These are phyloP conservation scores for Danio aesculapii DNA, from an alignment of 2,797 vertebrate genomes.

Conservation along the genomic window DNA sequence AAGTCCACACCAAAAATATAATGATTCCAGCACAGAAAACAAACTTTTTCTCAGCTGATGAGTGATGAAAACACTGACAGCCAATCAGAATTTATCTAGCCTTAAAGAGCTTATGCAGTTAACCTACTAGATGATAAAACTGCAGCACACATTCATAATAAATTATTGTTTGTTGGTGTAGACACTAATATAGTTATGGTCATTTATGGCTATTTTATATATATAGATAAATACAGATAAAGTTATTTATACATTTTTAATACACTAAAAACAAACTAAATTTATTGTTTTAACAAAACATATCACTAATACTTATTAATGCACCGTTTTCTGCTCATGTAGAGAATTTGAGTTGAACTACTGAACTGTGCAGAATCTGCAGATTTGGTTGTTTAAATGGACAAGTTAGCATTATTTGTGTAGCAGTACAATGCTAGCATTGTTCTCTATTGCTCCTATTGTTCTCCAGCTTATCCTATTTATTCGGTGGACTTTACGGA, in stretches of 20 bases:
- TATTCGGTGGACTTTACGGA: background rate
- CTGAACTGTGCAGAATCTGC: background rate
- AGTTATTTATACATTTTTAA: background rate
- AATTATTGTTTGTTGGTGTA: too few relatives aligned
- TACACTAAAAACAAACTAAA: background rate
- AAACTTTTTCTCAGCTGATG: too few relatives aligned
- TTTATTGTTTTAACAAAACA: background rate
- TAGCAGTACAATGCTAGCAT: background rate
- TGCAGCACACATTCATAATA: too few relatives aligned
- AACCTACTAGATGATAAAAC: too few relatives aligned
- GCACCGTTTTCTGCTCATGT: background rate
- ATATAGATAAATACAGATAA: too few relatives aligned
- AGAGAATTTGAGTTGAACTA: constrained; percentile 11
- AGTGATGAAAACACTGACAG: too few relatives aligned
- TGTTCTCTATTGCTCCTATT: constrained; percentile 1
- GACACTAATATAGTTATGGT: too few relatives aligned
- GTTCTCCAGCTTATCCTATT: constrained; percentile 14
- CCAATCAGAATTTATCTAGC: too few relatives aligned
- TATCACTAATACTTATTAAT: background rate
- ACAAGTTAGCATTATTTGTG: background rate
- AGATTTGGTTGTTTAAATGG: background rate
- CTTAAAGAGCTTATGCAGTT: too few relatives aligned
- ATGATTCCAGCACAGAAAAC: too few relatives aligned
- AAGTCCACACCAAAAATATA: too few relatives aligned
- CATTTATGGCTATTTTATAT: too few relatives aligned